Conservation (phyloP, 64 coral and sea anemone genomes). For the Pocillopora damicornis region DNA sequence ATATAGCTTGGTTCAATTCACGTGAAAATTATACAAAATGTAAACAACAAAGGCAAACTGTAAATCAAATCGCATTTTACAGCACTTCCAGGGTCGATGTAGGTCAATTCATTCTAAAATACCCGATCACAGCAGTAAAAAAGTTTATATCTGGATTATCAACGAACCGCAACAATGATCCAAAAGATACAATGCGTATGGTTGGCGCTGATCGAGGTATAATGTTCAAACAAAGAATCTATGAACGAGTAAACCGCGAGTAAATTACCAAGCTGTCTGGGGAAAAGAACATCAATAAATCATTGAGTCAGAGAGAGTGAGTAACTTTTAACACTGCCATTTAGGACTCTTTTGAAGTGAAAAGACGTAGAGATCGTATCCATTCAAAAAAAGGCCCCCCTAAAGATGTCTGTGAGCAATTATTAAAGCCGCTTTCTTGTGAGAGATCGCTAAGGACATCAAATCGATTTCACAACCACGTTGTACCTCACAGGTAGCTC, state of each 20-base stretch:
- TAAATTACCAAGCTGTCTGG: constrained; percentile 40
- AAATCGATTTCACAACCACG: constrained; percentile 17
- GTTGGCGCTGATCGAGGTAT: neutral
- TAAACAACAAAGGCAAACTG: constrained; percentile 13
- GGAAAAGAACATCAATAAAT: constrained; percentile 39
- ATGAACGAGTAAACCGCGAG: constrained; percentile 11
- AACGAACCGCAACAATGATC: neutral
- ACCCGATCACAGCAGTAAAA: neutral
- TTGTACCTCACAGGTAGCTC: constrained; percentile 2
- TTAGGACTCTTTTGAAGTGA: constrained; percentile 27
- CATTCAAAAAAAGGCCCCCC: neutral
- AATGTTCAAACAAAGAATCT: constrained; percentile 40
- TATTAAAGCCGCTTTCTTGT: neutral
- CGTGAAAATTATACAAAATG: constrained; percentile 15
- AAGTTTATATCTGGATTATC: neutral
- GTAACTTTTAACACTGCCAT: constrained; percentile 27
- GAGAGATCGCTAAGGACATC: neutral
- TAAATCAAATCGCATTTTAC: constrained; percentile 15
- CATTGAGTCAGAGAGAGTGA: constrained; percentile 22
- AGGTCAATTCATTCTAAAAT: constrained; percentile 28
- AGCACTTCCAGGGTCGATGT: neutral
- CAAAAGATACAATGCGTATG: neutral
- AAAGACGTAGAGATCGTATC: neutral
- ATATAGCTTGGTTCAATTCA: constrained; percentile 3
- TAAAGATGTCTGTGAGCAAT: neutral